Percentiles rank a stretch among this genome's conserved stretches.
These are phyloP conservation scores for Coluber constrictor DNA, from an alignment of 2,797 vertebrate genomes.

Conservation along the genomic window DNA sequence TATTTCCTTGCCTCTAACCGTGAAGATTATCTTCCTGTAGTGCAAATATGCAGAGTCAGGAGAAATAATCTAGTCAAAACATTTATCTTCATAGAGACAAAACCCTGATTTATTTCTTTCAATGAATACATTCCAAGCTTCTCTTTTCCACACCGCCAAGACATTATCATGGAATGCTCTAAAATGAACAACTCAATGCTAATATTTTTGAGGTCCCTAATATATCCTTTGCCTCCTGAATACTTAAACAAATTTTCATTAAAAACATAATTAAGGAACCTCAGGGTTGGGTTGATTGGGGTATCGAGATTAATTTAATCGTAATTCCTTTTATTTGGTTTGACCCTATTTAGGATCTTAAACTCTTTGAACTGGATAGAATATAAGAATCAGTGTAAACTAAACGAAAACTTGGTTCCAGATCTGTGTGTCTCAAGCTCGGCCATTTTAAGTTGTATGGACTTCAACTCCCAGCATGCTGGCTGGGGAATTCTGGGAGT, in stretches of 20 bases:
- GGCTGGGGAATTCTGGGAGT: neutral
- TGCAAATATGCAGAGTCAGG: neutral
- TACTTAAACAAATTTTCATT: neutral
- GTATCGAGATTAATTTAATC: neutral
- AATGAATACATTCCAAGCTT: neutral
- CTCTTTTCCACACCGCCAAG: neutral
- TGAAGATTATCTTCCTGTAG: neutral
- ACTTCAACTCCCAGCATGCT: neutral
- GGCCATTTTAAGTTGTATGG: neutral
- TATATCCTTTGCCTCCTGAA: neutral
- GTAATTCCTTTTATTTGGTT: neutral
- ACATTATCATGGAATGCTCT: neutral
- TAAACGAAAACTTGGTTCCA: neutral
- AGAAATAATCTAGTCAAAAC: slow-evolving; percentile 17
- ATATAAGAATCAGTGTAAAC: neutral
- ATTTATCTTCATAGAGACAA: neutral
- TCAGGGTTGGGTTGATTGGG: neutral
- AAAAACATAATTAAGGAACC: neutral
- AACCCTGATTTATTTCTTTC: neutral
- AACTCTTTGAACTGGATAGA: neutral
- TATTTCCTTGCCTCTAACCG: neutral
- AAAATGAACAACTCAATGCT: neutral
- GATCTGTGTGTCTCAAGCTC: neutral
- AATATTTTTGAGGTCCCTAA: neutral
- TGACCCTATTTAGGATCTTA: neutral